A percentile compares a stretch with the other conserved stretches of the same genome.
Conservation (phyloP, 2,113 vertebrate species). For the Labrus mixtus region DNA sequence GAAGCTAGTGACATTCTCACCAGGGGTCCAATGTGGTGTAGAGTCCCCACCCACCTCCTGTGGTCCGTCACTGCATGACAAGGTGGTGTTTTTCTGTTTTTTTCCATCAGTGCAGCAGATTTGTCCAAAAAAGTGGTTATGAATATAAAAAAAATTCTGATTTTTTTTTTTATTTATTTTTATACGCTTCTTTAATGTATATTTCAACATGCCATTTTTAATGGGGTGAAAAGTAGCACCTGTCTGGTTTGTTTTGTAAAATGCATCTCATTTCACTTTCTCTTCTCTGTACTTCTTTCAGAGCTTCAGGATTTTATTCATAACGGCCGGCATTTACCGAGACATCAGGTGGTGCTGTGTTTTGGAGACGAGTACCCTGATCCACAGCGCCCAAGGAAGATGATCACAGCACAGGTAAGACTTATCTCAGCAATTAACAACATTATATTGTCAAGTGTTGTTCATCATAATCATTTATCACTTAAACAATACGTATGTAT, state of each 20-base stretch:
- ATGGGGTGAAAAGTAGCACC: background rate
- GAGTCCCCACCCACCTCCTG: slow-evolving; percentile 74
- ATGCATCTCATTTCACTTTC: background rate
- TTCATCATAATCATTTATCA: no score
- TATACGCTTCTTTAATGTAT: background rate
- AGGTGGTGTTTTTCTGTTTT: slow-evolving; percentile 33
- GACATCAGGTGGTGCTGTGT: slow-evolving; percentile 92
- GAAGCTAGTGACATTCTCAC: slow-evolving; percentile 39
- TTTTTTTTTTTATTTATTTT: background rate
- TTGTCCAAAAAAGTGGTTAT: slow-evolving; percentile 46
- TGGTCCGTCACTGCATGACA: slow-evolving; percentile 59
- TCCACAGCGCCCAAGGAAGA: slow-evolving; percentile 91
- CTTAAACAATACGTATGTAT: no score
- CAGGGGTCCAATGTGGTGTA: slow-evolving; percentile 43
- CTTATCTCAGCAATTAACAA: no score
- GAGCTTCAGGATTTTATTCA: slow-evolving; percentile 92
- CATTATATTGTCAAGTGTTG: no score
- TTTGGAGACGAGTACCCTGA: slow-evolving; percentile 97
- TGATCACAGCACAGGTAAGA: slow-evolving; percentile 94
- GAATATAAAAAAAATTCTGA: slow-evolving; percentile 18
- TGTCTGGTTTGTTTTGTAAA: background rate
- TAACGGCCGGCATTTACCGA: slow-evolving; percentile 89
- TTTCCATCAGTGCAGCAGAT: slow-evolving; percentile 42
- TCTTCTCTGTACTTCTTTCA: slow-evolving; percentile 60
- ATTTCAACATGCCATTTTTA: background rate